Base-by-base conservation (phyloP, 2,888 invertebrate species). In the Parasteatoda lunata region DNA sequence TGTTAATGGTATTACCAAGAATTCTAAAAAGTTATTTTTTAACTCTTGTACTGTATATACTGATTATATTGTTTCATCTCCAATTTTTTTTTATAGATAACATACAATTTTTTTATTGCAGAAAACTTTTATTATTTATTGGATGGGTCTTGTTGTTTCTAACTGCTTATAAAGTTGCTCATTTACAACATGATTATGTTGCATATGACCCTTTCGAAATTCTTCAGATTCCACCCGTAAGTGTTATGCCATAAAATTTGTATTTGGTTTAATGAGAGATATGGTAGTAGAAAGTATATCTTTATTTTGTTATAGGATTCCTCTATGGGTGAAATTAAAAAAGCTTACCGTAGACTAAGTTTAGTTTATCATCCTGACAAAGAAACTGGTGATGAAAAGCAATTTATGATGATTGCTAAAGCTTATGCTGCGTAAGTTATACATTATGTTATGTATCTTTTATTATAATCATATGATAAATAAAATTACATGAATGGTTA, bases 151-250 rank as follows among this genome's bases (percentile, higher is more conserved):
- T 96, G 77, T 94, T 98, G 90, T 94, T 95, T 81, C 94, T 97
- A 88, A 93, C 97, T 90, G 96, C 97, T 2, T 97, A 97, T 91
- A 97, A 97, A 93, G 97, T 97, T 5, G 97, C 98, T 0, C 97
- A 98, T 92, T 97, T 98, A 93, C 98, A 99, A 92, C 97, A 98
- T 93, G 98, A 99, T 93, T 97, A 97, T 95, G 96, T 97, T 7
- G 99, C 98, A 92, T 99, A 99, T 93, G 99, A 99, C 94, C 99
- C 99, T 0, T 99, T 97, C 93, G 97, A 97, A 92, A 98, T 99
- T 91, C 93, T 99, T 86, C 96, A 96, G 73, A 94, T 99, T 89
- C 96, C 98, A 80, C 94, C 96, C 88, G 95, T 95, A 92, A 93
- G 93, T 92, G 45, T 64, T 77, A 51, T 49, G 8, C 52, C 52